These are phyloP conservation scores for Pseudomyrmex concolor DNA, from an alignment of 1,140 invertebrate species.

Conservation along the genomic window DNA sequence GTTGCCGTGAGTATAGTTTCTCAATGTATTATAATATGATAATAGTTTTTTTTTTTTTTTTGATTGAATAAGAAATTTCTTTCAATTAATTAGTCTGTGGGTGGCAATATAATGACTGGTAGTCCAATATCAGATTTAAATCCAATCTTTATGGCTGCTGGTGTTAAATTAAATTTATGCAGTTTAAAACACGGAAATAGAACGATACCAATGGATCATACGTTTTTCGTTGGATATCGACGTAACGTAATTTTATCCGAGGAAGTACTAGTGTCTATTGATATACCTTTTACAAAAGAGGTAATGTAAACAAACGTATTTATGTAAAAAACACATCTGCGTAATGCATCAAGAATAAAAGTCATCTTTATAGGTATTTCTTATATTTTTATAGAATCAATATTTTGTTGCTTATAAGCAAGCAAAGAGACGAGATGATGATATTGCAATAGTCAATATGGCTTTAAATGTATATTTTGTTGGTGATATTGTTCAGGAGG, in stretches of 20 bases:
- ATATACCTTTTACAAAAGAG: conserved; percentile 87
- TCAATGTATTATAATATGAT: conserved; percentile 12
- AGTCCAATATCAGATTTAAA: conserved; percentile 98
- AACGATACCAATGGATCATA: conserved; percentile 90
- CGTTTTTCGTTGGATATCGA: conserved; percentile 95
- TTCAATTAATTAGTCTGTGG: conserved; percentile 87
- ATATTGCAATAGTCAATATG: conserved; percentile 97
- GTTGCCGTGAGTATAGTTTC: conserved; percentile 87
- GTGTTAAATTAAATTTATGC: conserved; percentile 82
- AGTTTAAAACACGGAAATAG: conserved; percentile 85
- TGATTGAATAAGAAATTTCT: neutral
- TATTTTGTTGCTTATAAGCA: conserved; percentile 96
- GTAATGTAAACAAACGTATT: conserved; percentile 36
- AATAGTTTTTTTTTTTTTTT: conserved; percentile 20
- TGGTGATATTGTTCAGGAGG: conserved; percentile 86
- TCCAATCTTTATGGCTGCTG: conserved; percentile 94
- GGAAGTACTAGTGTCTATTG: conserved; percentile 92
- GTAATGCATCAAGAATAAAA: neutral
- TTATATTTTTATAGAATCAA: conserved; percentile 87
- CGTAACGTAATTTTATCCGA: conserved; percentile 90
- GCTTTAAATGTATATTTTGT: conserved; percentile 90
- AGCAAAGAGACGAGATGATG: conserved; percentile 95
- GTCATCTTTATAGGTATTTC: neutral
- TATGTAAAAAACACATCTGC: conserved; percentile 15
- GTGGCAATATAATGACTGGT: conserved; percentile 97